phyloP scores from a whole-genome alignment of 2,888 invertebrate genomes.

The Pheosia tremula region DNA sequence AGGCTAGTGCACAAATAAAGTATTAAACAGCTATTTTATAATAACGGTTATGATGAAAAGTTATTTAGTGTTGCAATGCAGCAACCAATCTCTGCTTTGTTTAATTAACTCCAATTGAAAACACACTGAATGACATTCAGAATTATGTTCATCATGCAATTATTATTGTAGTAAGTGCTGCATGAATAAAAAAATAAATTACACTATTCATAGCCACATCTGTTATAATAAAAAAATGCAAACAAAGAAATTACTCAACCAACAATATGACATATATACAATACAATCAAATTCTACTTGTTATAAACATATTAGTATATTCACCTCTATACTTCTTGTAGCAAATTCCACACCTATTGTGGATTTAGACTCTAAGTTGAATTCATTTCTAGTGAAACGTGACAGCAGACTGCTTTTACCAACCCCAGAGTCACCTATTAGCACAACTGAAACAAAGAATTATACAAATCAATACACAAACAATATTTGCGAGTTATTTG shows the following conservation, averaged over 20 bases:
- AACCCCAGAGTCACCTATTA: slow-evolving; percentile 99
- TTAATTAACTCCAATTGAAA: not conserved
- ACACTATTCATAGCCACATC: not conserved
- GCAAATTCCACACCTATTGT: slow-evolving; percentile 99
- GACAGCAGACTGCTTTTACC: slow-evolving; percentile 99
- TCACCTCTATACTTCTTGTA: slow-evolving; percentile 98
- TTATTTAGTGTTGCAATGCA: not conserved
- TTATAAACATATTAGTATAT: slow-evolving; percentile 39
- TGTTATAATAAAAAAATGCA: not conserved
- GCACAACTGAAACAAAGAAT: slow-evolving; percentile 93
- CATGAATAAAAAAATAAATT: not conserved
- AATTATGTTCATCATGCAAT: not conserved
- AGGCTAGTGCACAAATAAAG: too few species aligned
- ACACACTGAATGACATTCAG: not conserved
- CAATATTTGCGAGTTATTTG: slow-evolving; percentile 20
- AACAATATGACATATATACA: slow-evolving; percentile 25
- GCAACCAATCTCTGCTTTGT: not conserved
- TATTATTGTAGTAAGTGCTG: not conserved
- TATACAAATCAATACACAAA: slow-evolving; percentile 19
- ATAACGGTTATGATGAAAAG: not conserved
- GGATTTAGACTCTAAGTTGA: slow-evolving; percentile 99
- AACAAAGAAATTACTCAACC: slow-evolving; percentile 2
- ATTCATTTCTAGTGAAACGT: slow-evolving; percentile 99
- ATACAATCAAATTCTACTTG: not conserved
- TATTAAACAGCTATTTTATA: too few species aligned